phyloP scores from a whole-genome alignment of 1,140 invertebrate genomes.

The Drosophila bifasciata region DNA sequence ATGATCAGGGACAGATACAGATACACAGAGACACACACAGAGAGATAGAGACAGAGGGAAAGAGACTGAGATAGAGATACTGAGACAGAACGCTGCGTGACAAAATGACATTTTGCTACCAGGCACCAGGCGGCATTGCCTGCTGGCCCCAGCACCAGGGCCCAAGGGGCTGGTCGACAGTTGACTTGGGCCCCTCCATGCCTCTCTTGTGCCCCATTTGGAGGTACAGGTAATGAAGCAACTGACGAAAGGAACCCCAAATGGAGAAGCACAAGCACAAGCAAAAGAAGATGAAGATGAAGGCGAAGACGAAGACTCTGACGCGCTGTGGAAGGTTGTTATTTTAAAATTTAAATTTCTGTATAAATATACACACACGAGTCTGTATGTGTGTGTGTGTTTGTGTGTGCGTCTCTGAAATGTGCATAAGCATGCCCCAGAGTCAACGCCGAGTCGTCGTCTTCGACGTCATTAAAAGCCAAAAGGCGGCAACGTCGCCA shows the following conservation, averaged over 20 bases:
- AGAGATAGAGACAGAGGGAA: neutral
- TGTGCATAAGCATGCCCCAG: conserved; percentile 80
- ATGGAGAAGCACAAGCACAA: conserved; percentile 2
- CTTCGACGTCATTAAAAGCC: conserved; percentile 77
- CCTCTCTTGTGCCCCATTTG: conserved; percentile 25
- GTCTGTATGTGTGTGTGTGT: neutral
- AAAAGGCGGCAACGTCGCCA: conserved; percentile 61
- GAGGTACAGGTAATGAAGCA: conserved; percentile 66
- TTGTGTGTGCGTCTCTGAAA: conserved; percentile 32
- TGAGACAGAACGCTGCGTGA: conserved; percentile 58
- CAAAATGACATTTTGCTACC: conserved; percentile 78
- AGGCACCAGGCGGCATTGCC: conserved; percentile 1
- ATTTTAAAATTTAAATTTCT: conserved; percentile 82
- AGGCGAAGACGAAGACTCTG: conserved; percentile 3
- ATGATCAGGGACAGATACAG: conserved; percentile 44
- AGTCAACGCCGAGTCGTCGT: conserved; percentile 46
- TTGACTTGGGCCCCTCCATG: conserved; percentile 36
- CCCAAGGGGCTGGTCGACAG: conserved; percentile 17
- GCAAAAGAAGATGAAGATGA: conserved; percentile 10
- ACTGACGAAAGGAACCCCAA: conserved; percentile 48
- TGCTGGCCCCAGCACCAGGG: too few relatives aligned
- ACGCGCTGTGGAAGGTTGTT: conserved; percentile 51
- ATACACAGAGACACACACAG: conserved; percentile 6
- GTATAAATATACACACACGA: conserved; percentile 68
- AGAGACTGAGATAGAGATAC: conserved; percentile 58